Conservation (phyloP, 2,113 vertebrate species). For the Ptychochromis oligacanthus region DNA sequence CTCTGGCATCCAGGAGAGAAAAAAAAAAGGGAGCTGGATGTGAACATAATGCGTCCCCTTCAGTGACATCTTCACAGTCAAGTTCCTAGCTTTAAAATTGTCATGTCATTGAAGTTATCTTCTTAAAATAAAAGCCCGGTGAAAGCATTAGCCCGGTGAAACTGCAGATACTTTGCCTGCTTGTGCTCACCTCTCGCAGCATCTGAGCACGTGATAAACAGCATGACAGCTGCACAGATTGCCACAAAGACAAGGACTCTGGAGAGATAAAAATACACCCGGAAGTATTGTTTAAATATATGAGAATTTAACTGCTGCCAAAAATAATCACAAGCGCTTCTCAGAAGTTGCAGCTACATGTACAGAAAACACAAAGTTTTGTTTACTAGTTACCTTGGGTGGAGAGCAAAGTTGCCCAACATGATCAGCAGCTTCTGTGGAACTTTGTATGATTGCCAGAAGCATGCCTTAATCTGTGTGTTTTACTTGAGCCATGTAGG, state of each 20-base stretch:
- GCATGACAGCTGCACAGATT: conserved; percentile 36
- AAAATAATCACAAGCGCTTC: neutral
- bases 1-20: neutral
- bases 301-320: neutral
- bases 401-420: neutral
- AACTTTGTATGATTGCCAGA: neutral
- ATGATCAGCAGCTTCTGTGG: conserved; percentile 28
- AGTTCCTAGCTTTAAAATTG: neutral
- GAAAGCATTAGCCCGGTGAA: neutral
- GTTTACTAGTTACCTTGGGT: conserved; percentile 48
- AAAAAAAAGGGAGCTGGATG: neutral
- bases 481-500: neutral
- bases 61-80: no score
- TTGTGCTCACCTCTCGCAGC: conserved; percentile 61
- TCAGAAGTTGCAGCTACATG: neutral
- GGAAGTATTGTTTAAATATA: neutral
- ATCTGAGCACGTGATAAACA: conserved; percentile 26
- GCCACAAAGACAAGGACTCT: conserved; percentile 40
- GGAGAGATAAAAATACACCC: neutral
- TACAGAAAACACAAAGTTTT: neutral
- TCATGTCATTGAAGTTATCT: neutral
- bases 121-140: no score
- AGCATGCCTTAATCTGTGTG: neutral
- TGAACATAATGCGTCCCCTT: no score
- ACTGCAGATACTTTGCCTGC: neutral